Percentiles rank a stretch among this genome's conserved stretches.
phyloP scores from a whole-genome alignment of 2,113 vertebrate species.

The Semnopithecus entellus region DNA sequence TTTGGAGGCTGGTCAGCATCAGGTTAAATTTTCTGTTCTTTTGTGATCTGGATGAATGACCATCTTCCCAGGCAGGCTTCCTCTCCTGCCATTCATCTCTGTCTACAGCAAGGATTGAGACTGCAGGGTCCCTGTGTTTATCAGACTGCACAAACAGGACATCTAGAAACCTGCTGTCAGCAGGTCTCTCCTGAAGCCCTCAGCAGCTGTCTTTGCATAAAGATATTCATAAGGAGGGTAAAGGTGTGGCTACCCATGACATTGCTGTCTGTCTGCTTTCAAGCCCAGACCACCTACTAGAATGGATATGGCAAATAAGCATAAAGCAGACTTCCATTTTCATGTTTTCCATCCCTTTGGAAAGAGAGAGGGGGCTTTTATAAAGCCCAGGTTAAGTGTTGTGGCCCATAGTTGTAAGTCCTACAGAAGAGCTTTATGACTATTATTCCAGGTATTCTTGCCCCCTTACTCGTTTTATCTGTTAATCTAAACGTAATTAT shows the following conservation, averaged over 20 bases:
- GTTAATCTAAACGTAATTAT: conserved; percentile 28
- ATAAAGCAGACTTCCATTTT: neutral
- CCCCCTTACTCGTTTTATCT: neutral
- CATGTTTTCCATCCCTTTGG: conserved; percentile 16
- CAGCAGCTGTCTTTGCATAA: conserved; percentile 56
- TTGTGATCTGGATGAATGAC: conserved; percentile 52
- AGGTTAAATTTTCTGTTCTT: conserved; percentile 42
- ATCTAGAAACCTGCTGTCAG: conserved; percentile 29
- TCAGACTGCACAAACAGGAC: conserved; percentile 51
- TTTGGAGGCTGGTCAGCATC: neutral
- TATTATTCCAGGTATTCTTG: conserved; percentile 30
- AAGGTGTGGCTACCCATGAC: conserved; percentile 59
- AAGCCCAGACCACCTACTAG: conserved; percentile 35
- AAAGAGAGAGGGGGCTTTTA: neutral
- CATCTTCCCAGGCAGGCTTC: conserved; percentile 41
- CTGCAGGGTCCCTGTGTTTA: conserved; percentile 48
- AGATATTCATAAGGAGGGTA: conserved; percentile 61
- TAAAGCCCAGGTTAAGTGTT: neutral
- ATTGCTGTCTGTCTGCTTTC: conserved; percentile 56
- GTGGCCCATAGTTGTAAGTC: neutral
- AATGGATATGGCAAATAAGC: conserved; percentile 49
- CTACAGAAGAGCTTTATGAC: neutral
- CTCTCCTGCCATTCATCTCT: conserved; percentile 51
- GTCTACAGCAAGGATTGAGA: conserved; percentile 32
- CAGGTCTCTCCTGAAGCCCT: conserved; percentile 40